These are phyloP conservation scores for Trachythela sp. DNA, from an alignment of 64 coral and sea anemone genomes.

Conservation along the genomic window DNA sequence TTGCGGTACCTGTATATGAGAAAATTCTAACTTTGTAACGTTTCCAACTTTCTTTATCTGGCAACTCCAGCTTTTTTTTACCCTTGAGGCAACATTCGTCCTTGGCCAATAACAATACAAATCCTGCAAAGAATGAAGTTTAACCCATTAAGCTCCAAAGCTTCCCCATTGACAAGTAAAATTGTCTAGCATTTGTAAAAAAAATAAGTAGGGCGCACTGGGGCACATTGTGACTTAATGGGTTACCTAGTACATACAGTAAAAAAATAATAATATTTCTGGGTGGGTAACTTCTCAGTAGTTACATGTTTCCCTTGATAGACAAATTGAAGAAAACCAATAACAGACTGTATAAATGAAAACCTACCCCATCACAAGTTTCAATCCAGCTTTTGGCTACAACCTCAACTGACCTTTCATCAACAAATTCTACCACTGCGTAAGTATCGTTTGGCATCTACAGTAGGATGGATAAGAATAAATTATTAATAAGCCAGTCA, in stretches of 20 bases:
- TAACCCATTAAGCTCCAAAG: neutral
- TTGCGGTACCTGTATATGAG: slow-evolving; percentile 22
- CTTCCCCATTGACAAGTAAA: neutral
- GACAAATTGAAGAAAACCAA: neutral
- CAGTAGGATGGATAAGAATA: neutral
- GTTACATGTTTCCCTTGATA: no score
- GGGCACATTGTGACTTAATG: no score
- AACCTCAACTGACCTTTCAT: neutral
- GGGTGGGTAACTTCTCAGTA: no score
- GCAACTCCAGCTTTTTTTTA: slow-evolving; percentile 17
- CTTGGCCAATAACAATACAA: slow-evolving; percentile 16
- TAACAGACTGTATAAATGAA: no score
- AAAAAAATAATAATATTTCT: no score
- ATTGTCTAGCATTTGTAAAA: neutral
- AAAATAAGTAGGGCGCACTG: no score
- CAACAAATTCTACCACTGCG: neutral
- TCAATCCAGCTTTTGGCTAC: neutral
- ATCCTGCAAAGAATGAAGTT: neutral
- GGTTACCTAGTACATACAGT: no score
- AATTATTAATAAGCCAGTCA: no score
- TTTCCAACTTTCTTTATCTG: slow-evolving; percentile 6
- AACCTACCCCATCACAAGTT: neutral
- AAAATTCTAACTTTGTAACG: slow-evolving; percentile 18
- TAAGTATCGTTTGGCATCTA: neutral
- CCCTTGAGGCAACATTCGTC: neutral